Base-by-base conservation (phyloP, 2,113 vertebrate species). In the Aspidoscelis tigris region DNA sequence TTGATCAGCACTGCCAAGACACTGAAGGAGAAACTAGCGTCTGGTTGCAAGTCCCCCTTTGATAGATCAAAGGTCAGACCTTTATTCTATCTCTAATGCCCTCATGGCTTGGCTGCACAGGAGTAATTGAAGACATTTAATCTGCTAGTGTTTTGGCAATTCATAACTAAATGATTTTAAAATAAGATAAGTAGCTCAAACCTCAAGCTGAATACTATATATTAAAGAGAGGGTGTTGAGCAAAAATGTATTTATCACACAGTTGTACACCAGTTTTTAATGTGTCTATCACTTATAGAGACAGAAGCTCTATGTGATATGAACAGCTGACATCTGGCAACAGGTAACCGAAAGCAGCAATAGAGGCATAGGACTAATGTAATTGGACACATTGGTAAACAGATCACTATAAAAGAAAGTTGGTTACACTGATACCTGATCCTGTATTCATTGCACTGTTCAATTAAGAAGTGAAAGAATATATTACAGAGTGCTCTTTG, bases 361-460 rank as follows among this genome's bases (percentile, higher is more conserved):
- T 16, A 20, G 70, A 47, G 7, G 7, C 43, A 66, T 66, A 65
- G 76, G 83, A 72, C 53, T 39, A 12, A 66, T 53, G 83, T 74
- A 85, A 85, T 41, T 85, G n/a, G 71, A 85, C 9, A 85, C 58
- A 21, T 12, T 74, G 47, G 77, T 80, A 85, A 80, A 80, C 55
- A 53, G 83, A 85, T 85, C 69, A 66, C 77, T 41, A 12, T 69
- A 64, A 44, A 82, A 83, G 61, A 83, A 76, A 66, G 44, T 47
- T 76, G 65, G 43, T 76, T 75, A 22, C 61, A 22, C 41, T 55
- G 70, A 80, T 85, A 85, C n/a, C 22, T 73, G 58, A 80, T 79
- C 83, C 33, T 50, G 26, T 18, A 4, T 12, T 47, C 12, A 16
- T 47, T 74, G 53, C 61, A 61, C 10, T 74, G 74, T 80, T 80